phyloP scores from a whole-genome alignment of 2,113 vertebrate species.

The Ciconia boyciana region DNA sequence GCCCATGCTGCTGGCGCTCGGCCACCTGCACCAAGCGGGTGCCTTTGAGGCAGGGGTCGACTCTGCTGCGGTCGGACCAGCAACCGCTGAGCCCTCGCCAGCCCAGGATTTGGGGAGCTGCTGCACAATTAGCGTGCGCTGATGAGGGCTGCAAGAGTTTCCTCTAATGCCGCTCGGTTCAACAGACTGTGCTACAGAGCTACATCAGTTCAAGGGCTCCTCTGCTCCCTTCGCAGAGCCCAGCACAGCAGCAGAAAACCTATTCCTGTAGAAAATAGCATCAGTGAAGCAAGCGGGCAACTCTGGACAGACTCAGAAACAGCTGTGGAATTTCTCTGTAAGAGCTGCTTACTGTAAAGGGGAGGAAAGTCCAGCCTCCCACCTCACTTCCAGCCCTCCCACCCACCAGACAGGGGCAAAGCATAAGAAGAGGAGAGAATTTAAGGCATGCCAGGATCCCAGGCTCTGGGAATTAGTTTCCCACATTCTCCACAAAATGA shows the following conservation, averaged over 20 bases:
- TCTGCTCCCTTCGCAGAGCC: not conserved
- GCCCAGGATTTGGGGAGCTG: not conserved
- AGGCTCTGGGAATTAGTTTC: not conserved
- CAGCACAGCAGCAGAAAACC: not conserved
- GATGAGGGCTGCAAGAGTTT: not conserved
- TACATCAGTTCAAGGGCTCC: not conserved
- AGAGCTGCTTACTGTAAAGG: not conserved
- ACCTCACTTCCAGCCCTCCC: not conserved
- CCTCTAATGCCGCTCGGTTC: not conserved
- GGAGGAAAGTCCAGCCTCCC: not conserved
- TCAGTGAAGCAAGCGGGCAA: not conserved
- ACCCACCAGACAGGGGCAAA: not conserved
- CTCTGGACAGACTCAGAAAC: not conserved
- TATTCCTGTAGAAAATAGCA: not conserved
- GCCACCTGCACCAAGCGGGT: not conserved
- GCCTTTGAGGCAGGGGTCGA: not conserved
- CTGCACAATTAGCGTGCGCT: not conserved
- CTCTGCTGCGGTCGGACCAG: not conserved
- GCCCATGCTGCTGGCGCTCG: not conserved
- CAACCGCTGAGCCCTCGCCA: not conserved
- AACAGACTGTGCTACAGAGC: not conserved
- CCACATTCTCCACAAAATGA: not conserved
- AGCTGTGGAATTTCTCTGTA: constrained; percentile 27
- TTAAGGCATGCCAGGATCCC: constrained; percentile 5
- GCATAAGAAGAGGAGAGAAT: constrained; percentile 14